Conservation (phyloP, 2,797 vertebrate species). For the Sebastiscus albofasciatus region DNA sequence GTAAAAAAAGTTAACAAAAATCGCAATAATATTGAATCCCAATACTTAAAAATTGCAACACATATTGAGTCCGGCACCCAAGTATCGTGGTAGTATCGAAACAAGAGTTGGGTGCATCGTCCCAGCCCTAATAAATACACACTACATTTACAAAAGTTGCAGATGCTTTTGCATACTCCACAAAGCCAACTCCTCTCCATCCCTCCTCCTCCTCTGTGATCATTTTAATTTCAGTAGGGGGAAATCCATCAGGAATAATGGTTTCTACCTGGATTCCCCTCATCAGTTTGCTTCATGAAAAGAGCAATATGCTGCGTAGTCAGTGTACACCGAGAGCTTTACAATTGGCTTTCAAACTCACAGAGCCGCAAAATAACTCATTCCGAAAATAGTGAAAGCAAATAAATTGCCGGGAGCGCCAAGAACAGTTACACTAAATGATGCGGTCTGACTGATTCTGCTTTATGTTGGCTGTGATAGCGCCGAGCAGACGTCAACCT, state of each 20-base stretch:
- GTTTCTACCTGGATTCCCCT: conserved; percentile 22
- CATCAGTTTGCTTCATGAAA: conserved; percentile 11
- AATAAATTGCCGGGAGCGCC: background rate
- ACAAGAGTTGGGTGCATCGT: too few species aligned
- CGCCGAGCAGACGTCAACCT: background rate
- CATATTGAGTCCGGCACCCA: too few species aligned
- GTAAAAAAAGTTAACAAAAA: too few species aligned
- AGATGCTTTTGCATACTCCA: background rate
- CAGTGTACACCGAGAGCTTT: background rate
- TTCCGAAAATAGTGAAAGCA: conserved; percentile 1
- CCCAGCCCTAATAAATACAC: background rate
- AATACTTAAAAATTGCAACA: too few species aligned
- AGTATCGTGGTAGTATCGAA: too few species aligned
- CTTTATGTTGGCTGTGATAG: conserved; percentile 17
- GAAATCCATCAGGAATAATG: conserved; percentile 6
- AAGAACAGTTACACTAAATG: conserved; percentile 7
- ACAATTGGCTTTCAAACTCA: conserved; percentile 4
- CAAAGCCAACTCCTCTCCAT: background rate
- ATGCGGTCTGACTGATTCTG: background rate
- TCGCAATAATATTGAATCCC: too few species aligned
- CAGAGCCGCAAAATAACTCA: background rate
- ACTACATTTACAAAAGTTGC: background rate
- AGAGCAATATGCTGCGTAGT: background rate
- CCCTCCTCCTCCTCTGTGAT: background rate
- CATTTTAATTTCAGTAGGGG: background rate